phyloP scores from a whole-genome alignment of 2,113 vertebrate species.

The Microcebus jonahi region DNA sequence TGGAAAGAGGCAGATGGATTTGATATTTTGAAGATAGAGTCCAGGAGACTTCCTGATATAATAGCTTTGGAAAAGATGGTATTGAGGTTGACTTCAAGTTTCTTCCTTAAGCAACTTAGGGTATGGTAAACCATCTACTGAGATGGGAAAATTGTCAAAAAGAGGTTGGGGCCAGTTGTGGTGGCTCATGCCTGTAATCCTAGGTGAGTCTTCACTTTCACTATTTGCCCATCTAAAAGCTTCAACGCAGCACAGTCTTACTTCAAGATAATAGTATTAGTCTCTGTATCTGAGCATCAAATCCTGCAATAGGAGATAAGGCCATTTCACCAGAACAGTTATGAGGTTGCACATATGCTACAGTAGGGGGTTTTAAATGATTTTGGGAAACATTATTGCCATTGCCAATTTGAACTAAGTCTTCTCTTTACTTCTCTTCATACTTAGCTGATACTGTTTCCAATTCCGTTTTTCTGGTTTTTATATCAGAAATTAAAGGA shows the following conservation, averaged over 20 bases:
- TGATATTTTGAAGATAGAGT: neutral
- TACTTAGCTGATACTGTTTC: neutral
- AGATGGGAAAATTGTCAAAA: neutral
- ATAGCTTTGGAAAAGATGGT: neutral
- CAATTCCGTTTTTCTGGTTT: slow-evolving; percentile 52
- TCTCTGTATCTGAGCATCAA: neutral
- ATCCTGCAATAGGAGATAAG: neutral
- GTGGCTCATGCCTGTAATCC: too few relatives aligned
- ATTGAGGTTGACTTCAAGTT: neutral
- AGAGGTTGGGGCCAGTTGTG: neutral
- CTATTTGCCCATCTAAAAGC: neutral
- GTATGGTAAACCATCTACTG: neutral
- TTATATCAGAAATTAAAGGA: slow-evolving; percentile 94
- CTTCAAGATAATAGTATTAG: neutral
- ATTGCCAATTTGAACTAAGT: neutral
- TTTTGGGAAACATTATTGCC: neutral
- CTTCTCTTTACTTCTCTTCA: neutral
- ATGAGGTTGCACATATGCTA: neutral
- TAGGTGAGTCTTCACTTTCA: slow-evolving; percentile 83
- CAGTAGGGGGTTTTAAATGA: neutral
- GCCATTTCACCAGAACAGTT: neutral
- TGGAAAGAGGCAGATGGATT: neutral
- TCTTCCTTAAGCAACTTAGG: neutral
- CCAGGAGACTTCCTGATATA: neutral
- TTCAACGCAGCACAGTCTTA: neutral